Conservation (phyloP, 1,140 invertebrate species). For the Acromyrmex heyeri region DNA sequence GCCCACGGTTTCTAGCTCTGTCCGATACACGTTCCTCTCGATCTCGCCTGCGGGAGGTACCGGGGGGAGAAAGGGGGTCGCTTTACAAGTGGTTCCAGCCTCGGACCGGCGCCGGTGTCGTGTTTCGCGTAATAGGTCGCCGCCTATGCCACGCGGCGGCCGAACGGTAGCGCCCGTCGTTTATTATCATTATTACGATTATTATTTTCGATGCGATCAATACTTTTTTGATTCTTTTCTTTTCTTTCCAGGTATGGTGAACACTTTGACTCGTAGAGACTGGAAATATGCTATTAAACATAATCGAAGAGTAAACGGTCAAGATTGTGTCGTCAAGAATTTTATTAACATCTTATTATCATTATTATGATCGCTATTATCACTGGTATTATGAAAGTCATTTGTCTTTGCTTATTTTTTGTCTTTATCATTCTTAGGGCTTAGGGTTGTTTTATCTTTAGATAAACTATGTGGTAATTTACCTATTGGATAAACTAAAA, state of each 20-base stretch:
- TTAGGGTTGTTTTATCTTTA: too few relatives aligned
- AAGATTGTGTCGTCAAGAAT: background rate
- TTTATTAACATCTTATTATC: background rate
- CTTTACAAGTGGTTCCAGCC: conserved; percentile 77
- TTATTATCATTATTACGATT: conserved; percentile 75
- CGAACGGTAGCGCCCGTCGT: conserved; percentile 65
- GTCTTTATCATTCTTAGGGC: background rate
- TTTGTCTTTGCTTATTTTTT: background rate
- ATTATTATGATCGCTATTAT: background rate
- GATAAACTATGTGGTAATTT: too few relatives aligned
- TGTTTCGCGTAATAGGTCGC: conserved; percentile 83
- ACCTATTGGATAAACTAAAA: too few relatives aligned
- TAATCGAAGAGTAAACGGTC: background rate
- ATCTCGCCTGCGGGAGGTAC: conserved; percentile 42
- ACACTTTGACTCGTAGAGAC: conserved; percentile 1
- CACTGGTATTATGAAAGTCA: background rate
- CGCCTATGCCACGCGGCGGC: conserved; percentile 78
- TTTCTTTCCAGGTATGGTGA: background rate
- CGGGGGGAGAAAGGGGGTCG: conserved; percentile 16
- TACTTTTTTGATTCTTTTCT: conserved; percentile 11
- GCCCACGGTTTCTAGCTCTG: conserved; percentile 41
- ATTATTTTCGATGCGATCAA: conserved; percentile 53
- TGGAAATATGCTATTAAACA: conserved; percentile 19
- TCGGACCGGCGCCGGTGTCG: conserved; percentile 81
- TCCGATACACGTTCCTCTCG: conserved; percentile 63